A percentile compares a stretch with the other conserved stretches of the same genome.
These are phyloP conservation scores for Hyles lineata DNA, from an alignment of 2,888 invertebrate genomes.

Conservation along the genomic window DNA sequence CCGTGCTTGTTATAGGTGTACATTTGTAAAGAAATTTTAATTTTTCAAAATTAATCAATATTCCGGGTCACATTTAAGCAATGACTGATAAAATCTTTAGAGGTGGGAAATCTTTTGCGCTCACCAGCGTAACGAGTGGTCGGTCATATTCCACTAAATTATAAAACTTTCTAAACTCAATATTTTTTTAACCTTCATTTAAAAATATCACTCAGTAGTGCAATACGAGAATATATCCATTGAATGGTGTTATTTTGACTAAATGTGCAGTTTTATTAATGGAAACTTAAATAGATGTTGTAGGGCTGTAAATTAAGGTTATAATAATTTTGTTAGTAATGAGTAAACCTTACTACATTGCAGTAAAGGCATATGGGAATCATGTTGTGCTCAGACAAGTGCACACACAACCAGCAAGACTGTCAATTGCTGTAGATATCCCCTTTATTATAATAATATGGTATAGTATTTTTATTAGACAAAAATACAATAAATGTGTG, in stretches of 20 bases:
- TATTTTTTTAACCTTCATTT: conserved; percentile 16
- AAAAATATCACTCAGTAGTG: conserved; percentile 62
- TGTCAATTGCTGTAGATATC: conserved; percentile 84
- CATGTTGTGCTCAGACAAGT: conserved; percentile 67
- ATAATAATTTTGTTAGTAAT: conserved; percentile 63
- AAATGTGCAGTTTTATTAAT: conserved; percentile 60
- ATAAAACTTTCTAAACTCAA: not conserved
- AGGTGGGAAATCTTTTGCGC: conserved; percentile 7
- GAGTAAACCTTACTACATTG: conserved; percentile 50
- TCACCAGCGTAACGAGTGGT: not conserved
- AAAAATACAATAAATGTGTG: conserved; percentile 85
- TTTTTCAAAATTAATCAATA: not conserved
- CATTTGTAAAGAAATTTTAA: not conserved
- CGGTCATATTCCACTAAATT: not conserved
- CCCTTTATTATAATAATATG: conserved; percentile 77
- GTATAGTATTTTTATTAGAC: conserved; percentile 85
- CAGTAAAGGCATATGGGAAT: conserved; percentile 26
- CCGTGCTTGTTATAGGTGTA: not conserved
- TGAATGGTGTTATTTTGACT: conserved; percentile 69
- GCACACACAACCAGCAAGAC: conserved; percentile 81
- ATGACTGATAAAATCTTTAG: conserved; percentile 20
- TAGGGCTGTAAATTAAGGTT: conserved; percentile 78
- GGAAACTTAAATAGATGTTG: conserved; percentile 50
- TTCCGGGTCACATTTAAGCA: conserved; percentile 13
- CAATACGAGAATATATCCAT: conserved; percentile 73